phyloP scores from a whole-genome alignment of 2,888 invertebrate species.

The Diogma glabrata region DNA sequence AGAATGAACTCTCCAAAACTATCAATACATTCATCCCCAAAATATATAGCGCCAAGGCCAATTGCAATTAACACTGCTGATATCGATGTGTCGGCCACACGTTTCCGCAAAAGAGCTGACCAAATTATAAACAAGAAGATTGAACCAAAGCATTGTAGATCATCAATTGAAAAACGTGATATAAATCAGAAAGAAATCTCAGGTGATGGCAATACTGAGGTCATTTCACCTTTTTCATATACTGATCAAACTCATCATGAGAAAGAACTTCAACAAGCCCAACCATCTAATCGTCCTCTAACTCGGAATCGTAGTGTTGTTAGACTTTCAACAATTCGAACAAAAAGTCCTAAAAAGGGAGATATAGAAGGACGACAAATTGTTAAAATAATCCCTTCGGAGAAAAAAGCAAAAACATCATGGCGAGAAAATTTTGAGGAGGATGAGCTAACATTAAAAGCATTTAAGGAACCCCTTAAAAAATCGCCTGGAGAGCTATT shows the following conservation, averaged over 20 bases:
- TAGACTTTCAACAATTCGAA: constrained; percentile 52
- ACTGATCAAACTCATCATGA: too few species aligned
- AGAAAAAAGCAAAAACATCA: constrained; percentile 20
- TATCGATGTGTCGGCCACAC: constrained; percentile 67
- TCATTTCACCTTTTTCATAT: too few species aligned
- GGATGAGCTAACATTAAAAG: constrained; percentile 34
- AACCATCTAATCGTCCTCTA: constrained; percentile 12
- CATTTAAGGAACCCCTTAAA: constrained; percentile 31
- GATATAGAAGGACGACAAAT: neutral
- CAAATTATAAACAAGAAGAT: constrained; percentile 18
- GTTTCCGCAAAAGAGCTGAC: too few species aligned
- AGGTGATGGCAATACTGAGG: too few species aligned
- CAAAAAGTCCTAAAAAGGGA: constrained; percentile 10
- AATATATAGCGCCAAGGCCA: constrained; percentile 46
- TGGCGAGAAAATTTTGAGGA: constrained; percentile 56
- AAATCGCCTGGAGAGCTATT: constrained; percentile 62
- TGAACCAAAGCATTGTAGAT: constrained; percentile 18
- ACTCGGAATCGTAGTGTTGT: constrained; percentile 63
- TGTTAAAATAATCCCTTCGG: constrained; percentile 19
- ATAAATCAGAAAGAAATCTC: constrained; percentile 12
- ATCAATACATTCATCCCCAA: constrained; percentile 37
- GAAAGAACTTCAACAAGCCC: neutral
- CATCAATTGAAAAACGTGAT: too few species aligned
- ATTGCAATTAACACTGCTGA: constrained; percentile 72
- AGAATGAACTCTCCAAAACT: constrained; percentile 43